These are phyloP conservation scores for Montipora capitata DNA, from an alignment of 92 coral and sea anemone genomes.

Conservation along the genomic window DNA sequence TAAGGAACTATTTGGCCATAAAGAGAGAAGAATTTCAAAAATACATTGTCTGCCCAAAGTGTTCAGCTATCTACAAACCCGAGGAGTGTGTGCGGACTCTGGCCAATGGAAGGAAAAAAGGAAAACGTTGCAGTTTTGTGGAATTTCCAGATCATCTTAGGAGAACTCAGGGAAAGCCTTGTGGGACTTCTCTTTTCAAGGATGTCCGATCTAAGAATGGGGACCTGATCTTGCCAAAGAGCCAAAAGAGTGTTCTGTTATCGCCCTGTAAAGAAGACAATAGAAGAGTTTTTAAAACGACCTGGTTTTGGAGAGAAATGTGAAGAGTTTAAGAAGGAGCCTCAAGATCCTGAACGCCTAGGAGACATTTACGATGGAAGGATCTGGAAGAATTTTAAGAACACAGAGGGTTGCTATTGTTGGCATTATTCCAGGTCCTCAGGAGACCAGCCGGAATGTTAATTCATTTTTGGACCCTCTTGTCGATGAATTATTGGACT, in stretches of 20 bases:
- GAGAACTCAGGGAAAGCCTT: conserved; percentile 12
- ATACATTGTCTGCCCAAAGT: conserved; percentile 50
- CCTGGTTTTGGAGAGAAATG: conserved; percentile 52
- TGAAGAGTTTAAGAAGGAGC: conserved; percentile 31
- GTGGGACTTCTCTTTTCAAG: conserved; percentile 5
- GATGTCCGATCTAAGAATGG: conserved; percentile 14
- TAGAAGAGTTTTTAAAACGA: conserved; percentile 15
- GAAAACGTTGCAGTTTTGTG: background rate
- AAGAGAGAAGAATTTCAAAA: conserved; percentile 40
- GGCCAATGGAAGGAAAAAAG: conserved; percentile 27
- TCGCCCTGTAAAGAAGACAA: conserved; percentile 23
- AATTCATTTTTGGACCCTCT: conserved; percentile 13
- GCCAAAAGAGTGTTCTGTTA: conserved; percentile 52
- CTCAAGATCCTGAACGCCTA: conserved; percentile 1
- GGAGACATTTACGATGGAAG: conserved; percentile 67
- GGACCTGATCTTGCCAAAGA: conserved; percentile 26
- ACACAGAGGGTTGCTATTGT: conserved; percentile 39
- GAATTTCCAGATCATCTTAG: conserved; percentile 42
- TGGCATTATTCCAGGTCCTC: conserved; percentile 54
- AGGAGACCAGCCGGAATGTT: background rate
- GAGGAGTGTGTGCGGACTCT: conserved; percentile 25
- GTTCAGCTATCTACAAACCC: conserved; percentile 26
- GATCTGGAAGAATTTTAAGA: conserved; percentile 61
- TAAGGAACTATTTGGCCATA: conserved; percentile 9
- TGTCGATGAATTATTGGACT: conserved; percentile 39